phyloP scores from a whole-genome alignment of 2,888 invertebrate species.

The Lasiommata megera region DNA sequence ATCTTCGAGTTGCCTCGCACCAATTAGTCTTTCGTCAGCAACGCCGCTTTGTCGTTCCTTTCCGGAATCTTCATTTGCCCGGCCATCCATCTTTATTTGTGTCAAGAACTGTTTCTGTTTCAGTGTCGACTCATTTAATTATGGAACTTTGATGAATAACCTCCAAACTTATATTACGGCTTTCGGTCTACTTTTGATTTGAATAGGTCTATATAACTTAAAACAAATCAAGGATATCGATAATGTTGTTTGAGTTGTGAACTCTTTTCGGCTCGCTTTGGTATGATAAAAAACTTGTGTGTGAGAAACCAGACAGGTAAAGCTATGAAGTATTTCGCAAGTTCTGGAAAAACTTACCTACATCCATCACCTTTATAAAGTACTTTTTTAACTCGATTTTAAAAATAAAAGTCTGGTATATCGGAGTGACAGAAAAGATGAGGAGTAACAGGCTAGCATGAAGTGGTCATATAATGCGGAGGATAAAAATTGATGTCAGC shows the following conservation, averaged over 20 bases:
- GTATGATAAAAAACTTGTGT: neutral
- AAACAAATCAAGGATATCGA: neutral
- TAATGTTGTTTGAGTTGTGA: neutral
- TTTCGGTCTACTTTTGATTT: neutral
- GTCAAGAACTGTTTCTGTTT: slow-evolving; percentile 31
- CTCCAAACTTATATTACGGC: neutral
- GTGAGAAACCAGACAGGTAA: too few species aligned
- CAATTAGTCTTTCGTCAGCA: slow-evolving; percentile 51
- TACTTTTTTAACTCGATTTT: too few species aligned
- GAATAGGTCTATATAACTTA: neutral
- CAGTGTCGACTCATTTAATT: slow-evolving; percentile 32
- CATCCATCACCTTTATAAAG: too few species aligned
- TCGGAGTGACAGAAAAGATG: too few species aligned
- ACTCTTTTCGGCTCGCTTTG: neutral
- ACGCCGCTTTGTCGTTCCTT: slow-evolving; percentile 39
- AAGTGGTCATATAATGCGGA: too few species aligned
- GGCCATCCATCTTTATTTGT: slow-evolving; percentile 32
- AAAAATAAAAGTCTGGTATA: too few species aligned
- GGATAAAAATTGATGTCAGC: too few species aligned
- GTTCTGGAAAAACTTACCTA: too few species aligned
- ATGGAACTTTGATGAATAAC: slow-evolving; percentile 10
- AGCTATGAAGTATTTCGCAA: too few species aligned
- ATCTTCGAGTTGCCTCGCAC: slow-evolving; percentile 42
- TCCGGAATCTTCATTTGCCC: slow-evolving; percentile 31
- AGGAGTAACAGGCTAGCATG: too few species aligned